Conservation (phyloP, 2,113 vertebrate genomes). For the Pelusios castaneus region DNA sequence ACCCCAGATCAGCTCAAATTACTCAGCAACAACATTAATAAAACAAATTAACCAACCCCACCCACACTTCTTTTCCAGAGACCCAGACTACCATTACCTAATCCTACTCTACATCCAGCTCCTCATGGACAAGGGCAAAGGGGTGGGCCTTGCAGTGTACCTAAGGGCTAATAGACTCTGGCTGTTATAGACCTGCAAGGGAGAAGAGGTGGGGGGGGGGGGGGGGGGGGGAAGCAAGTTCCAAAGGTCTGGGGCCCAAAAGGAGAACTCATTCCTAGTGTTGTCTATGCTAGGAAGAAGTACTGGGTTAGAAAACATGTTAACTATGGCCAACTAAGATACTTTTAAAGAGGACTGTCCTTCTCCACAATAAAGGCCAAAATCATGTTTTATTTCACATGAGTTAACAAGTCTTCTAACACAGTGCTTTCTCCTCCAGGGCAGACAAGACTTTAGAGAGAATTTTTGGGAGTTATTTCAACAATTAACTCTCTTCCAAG, state of each 20-base stretch:
- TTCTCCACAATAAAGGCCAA: accelerated
- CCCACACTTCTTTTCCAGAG: background rate
- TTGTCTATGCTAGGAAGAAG: background rate
- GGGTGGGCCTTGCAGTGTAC: background rate
- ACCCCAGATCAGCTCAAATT: accelerated
- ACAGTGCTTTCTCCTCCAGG: accelerated
- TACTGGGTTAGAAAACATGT: accelerated
- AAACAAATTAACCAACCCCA: background rate
- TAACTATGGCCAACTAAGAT: accelerated
- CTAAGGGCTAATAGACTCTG: background rate
- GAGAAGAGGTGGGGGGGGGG: accelerated
- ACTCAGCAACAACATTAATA: background rate
- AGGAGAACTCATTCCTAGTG: too few relatives aligned
- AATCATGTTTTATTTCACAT: accelerated
- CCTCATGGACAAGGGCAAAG: background rate
- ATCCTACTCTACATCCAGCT: background rate
- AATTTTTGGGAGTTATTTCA: too few relatives aligned
- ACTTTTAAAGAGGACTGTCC: too few relatives aligned
- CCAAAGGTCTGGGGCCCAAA: too few relatives aligned
- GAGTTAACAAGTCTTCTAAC: accelerated
- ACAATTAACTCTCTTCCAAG: too few relatives aligned
- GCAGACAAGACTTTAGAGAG: accelerated
- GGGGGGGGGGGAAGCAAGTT: accelerated
- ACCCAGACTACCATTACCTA: background rate
- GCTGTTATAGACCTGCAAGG: background rate